Percentiles rank a stretch among this genome's conserved stretches.
These are phyloP conservation scores for Zygothrica quintamaculata DNA, from an alignment of 2,888 invertebrate genomes.

Conservation along the genomic window DNA sequence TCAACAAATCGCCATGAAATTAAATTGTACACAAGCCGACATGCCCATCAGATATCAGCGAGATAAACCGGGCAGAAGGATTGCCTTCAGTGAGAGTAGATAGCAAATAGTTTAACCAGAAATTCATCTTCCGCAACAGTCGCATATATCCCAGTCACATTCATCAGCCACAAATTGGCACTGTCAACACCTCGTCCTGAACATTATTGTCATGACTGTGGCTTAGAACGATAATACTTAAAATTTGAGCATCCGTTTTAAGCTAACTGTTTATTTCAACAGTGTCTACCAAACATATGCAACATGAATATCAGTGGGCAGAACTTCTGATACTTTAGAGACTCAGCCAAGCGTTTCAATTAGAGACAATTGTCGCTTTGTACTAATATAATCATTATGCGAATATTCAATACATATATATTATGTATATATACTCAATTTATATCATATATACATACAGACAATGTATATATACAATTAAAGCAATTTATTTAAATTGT, in stretches of 20 bases:
- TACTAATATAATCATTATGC: too few relatives aligned
- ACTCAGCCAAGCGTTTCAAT: slow-evolving; percentile 19
- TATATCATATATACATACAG: too few relatives aligned
- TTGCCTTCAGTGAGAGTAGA: neutral
- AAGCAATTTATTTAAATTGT: too few relatives aligned
- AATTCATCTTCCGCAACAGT: slow-evolving; percentile 69
- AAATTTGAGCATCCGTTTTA: neutral
- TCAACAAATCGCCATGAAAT: slow-evolving; percentile 76
- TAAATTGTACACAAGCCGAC: slow-evolving; percentile 67
- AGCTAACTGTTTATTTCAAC: slow-evolving; percentile 10
- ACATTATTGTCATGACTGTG: slow-evolving; percentile 7
- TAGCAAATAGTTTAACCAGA: slow-evolving; percentile 77
- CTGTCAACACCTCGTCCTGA: slow-evolving; percentile 64
- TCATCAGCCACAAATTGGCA: slow-evolving; percentile 60
- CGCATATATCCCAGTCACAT: slow-evolving; percentile 36
- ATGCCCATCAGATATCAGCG: slow-evolving; percentile 24
- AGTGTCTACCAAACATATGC: slow-evolving; percentile 28
- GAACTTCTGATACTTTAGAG: slow-evolving; percentile 6
- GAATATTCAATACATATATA: too few relatives aligned
- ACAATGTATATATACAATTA: too few relatives aligned
- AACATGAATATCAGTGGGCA: neutral
- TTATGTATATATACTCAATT: too few relatives aligned
- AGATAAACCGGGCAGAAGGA: neutral
- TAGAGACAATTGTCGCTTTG: slow-evolving; percentile 7
- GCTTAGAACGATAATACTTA: slow-evolving; percentile 3